Percentiles rank a stretch among this genome's conserved stretches.
Evolutionary conservation across 2,797 vertebrate species (phyloP).

Genomic region (Poecilia gillii): DNA sequence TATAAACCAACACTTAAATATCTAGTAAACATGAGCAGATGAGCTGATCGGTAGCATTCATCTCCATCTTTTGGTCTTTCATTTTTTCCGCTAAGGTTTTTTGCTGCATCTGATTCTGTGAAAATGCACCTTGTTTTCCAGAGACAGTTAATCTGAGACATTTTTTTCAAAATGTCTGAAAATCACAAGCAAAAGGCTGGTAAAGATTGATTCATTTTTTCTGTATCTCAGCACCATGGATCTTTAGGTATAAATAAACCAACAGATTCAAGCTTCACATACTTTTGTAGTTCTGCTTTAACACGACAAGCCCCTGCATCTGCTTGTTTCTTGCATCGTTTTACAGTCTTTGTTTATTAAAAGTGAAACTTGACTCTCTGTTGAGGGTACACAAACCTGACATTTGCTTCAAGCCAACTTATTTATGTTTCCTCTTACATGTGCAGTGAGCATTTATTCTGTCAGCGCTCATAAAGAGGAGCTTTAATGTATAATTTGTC

Average conservation of each 20-base stretch:
- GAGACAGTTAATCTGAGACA: not conserved
- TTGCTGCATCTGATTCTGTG: not conserved
- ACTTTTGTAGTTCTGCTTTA: not conserved
- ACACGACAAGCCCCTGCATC: not conserved
- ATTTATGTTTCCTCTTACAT: conserved; percentile 57
- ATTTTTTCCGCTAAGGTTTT: not conserved
- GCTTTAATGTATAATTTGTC: conserved; percentile 56
- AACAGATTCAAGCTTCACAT: not conserved
- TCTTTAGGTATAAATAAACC: not conserved
- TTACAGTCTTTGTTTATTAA: conserved; percentile 54
- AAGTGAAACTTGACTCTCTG: conserved; percentile 50
- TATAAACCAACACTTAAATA: not conserved
- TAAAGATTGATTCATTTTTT: not conserved
- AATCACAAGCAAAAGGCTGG: not conserved
- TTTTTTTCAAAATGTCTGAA: not conserved
- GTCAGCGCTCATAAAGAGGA: conserved; percentile 47
- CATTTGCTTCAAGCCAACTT: conserved; percentile 23
- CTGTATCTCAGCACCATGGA: not conserved
- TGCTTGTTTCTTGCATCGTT: not conserved
- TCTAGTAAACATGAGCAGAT: not conserved
- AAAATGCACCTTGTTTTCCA: not conserved
- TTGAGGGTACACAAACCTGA: conserved; percentile 45
- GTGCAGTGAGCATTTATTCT: conserved; percentile 59
- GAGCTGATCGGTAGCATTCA: not conserved
- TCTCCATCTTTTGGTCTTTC: not conserved